A percentile compares a stretch with the other conserved stretches of the same genome.
Evolutionary conservation across 2,888 invertebrate genomes (phyloP).

Genomic region (Hipparchia semele): DNA sequence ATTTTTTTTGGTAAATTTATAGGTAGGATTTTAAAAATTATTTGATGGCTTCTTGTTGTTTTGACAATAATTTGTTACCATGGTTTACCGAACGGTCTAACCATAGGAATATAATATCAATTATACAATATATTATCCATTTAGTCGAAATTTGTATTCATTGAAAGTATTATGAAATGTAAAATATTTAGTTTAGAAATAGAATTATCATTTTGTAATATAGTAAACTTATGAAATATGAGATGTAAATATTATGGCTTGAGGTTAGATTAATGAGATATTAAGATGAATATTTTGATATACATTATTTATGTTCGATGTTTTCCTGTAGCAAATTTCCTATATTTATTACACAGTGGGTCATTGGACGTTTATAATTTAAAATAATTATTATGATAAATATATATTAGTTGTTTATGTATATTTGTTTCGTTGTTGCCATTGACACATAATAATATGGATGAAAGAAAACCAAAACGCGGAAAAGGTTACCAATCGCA

Average conservation of each 20-base stretch:
- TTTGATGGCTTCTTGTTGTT: conserved; percentile 48
- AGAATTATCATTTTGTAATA: conserved; percentile 43
- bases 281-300: conserved; percentile 27
- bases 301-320: conserved; percentile 23
- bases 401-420: conserved; percentile 12
- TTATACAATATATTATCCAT: conserved; percentile 40
- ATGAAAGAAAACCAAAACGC: no score
- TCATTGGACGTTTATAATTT: conserved; percentile 5
- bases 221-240: conserved; percentile 38
- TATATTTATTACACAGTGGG: conserved; percentile 16
- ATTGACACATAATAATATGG: no score
- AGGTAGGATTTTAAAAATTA: conserved; percentile 37
- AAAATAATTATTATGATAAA: background rate
- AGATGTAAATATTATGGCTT: conserved; percentile 42
- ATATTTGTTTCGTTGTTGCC: background rate
- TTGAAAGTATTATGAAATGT: conserved; percentile 69
- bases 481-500: no score
- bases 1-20: conserved; percentile 31
- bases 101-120: conserved; percentile 29
- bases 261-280: conserved; percentile 10
- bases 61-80: conserved; percentile 56
- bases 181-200: conserved; percentile 41
- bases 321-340: conserved; percentile 5
- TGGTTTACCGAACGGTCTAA: conserved; percentile 38
- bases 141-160: conserved; percentile 61